Conservation (phyloP, 2,797 vertebrate species). For the Poeciliopsis presidionis region DNA sequence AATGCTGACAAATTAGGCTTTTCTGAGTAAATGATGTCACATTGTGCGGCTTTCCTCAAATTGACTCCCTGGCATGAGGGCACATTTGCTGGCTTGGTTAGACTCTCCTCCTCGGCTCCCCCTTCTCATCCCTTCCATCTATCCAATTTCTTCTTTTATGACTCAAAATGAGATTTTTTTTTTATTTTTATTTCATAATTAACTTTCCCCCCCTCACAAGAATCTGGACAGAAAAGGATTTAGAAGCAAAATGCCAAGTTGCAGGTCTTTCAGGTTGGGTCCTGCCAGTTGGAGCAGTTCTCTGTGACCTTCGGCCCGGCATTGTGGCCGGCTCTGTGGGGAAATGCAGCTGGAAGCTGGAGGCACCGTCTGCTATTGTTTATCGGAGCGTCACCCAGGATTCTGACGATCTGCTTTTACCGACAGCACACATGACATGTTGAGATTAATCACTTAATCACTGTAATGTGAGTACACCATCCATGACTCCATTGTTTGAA, state of each 20-base stretch:
- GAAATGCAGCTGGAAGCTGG: conserved; percentile 72
- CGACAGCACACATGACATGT: conserved; percentile 6
- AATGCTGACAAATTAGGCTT: conserved; percentile 99
- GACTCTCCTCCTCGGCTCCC: conserved; percentile 42
- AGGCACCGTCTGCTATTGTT: conserved; percentile 42
- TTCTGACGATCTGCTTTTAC: conserved; percentile 28
- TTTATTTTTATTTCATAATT: conserved; percentile 80
- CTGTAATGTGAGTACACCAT: background rate
- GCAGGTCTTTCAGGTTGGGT: conserved; percentile 17
- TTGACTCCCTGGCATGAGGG: conserved; percentile 90
- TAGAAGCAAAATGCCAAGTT: conserved; percentile 50
- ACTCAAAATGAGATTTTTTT: conserved; percentile 78
- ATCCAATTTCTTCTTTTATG: conserved; percentile 35
- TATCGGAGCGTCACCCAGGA: conserved; percentile 39
- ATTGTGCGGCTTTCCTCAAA: conserved; percentile 98
- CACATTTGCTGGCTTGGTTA: conserved; percentile 77
- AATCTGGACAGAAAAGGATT: conserved; percentile 28
- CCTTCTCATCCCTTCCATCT: conserved; percentile 37
- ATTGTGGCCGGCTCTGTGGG: conserved; percentile 54
- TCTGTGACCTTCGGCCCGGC: conserved; percentile 38
- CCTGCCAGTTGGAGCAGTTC: conserved; percentile 31
- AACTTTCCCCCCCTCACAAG: conserved; percentile 40
- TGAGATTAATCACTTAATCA: background rate
- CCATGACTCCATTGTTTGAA: background rate
- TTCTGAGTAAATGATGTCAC: conserved; percentile 99